Conservation (phyloP, 2,888 invertebrate genomes). For the Agriopis marginaria region DNA sequence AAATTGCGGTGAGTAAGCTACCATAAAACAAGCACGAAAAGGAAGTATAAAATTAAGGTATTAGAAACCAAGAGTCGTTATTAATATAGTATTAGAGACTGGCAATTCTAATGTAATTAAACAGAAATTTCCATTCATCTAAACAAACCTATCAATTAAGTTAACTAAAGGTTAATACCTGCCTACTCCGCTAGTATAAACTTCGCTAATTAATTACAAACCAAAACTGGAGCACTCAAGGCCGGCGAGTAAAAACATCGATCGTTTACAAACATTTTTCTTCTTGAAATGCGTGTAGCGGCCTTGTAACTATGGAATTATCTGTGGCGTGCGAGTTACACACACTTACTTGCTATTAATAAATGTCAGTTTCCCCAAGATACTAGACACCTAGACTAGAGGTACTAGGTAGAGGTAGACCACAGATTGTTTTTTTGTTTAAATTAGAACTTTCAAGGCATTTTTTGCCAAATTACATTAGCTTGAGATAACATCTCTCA, state of each 20-base stretch:
- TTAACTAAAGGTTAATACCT: slow-evolving; percentile 6
- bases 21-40: too few species aligned
- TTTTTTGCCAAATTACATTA: too few species aligned
- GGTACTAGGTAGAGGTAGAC: background rate
- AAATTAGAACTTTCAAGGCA: too few species aligned
- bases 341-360: slow-evolving; percentile 18
- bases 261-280: slow-evolving; percentile 30
- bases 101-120: background rate
- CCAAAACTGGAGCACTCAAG: slow-evolving; percentile 20
- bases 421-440: too few species aligned
- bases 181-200: background rate
- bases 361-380: slow-evolving; percentile 1
- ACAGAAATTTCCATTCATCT: background rate
- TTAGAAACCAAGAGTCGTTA: background rate
- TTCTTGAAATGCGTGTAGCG: background rate
- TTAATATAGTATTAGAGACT: background rate
- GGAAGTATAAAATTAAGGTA: too few species aligned
- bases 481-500: too few species aligned
- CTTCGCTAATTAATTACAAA: slow-evolving; percentile 5
- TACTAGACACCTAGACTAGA: background rate
- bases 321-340: slow-evolving; percentile 2
- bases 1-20: too few species aligned
- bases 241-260: slow-evolving; percentile 13
- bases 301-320: slow-evolving; percentile 1
- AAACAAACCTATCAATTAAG: slow-evolving; percentile 1